Conservation (phyloP, 2,888 invertebrate species). For the Lycia hirtaria region DNA sequence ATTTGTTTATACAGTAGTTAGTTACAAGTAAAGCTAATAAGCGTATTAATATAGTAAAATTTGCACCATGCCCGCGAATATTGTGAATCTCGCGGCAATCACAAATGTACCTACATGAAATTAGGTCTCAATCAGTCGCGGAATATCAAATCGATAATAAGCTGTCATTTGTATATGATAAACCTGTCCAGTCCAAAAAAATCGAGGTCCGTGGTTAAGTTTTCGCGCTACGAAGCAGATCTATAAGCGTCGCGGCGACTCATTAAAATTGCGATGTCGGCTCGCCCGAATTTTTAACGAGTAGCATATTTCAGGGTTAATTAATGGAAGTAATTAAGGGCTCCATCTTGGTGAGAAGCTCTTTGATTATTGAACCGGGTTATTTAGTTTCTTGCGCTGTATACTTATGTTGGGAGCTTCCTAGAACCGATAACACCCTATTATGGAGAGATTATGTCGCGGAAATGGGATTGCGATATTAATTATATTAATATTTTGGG, state of each 20-base stretch:
- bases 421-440: constrained; percentile 20
- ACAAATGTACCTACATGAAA: too few species aligned
- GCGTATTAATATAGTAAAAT: too few species aligned
- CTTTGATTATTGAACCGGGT: constrained; percentile 33
- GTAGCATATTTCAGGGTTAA: constrained; percentile 22
- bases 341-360: constrained; percentile 14
- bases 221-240: too few species aligned
- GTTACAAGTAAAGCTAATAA: too few species aligned
- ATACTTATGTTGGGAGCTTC: constrained; percentile 18
- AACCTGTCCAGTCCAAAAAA: too few species aligned
- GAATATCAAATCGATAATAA: too few species aligned
- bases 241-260: background rate
- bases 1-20: too few species aligned
- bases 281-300: constrained; percentile 25
- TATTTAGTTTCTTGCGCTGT: constrained; percentile 27
- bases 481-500: background rate
- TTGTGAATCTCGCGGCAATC: too few species aligned
- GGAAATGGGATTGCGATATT: constrained; percentile 4
- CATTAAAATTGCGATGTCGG: constrained; percentile 8
- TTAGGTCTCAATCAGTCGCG: too few species aligned
- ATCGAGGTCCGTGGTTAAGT: too few species aligned
- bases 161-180: too few species aligned
- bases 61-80: too few species aligned
- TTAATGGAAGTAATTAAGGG: constrained; percentile 34
- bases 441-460: constrained; percentile 14